Base-by-base conservation (phyloP, 2,888 invertebrate genomes). In the Halictus quadricinctus region DNA sequence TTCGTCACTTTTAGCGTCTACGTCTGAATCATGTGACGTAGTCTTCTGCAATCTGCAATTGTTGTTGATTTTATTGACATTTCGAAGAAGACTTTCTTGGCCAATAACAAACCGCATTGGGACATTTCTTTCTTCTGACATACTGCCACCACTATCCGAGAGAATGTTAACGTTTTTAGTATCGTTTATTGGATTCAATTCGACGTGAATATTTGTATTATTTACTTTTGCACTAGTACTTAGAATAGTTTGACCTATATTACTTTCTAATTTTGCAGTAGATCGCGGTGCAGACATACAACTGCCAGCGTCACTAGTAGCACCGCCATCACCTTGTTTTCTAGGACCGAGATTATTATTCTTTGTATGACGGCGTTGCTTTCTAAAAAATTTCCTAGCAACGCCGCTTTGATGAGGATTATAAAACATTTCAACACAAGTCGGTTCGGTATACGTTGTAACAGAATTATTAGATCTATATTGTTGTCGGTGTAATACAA, bases 351-450 rank as follows among this genome's bases (percentile, higher is more conserved):
- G 95, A 91, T 97, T 97, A 81, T 97, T 96, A 91, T 97, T 97
- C 94, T 95, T 95, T 76, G 96, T 96, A 88, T 97, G 95, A 72
- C 97, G 96, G 81, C 97, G 96, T 93, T 98, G 98, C 90, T 97
- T 98, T 91, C 97, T 97, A 95, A 99, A 99, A 94, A 98, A 99
- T 93, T 98, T 98, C 88, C 98, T 96, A 0, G 99, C 99, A 0
- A 98, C 98, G 60, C 98, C 98, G 94, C 98, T 98, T 95, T 99
- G 99, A 94, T 98, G 97, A 0, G 98, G 98, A 94, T 99, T 98
- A 93, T 98, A 98, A 94, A 98, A 99, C 92, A 97, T 96, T 86
- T 98, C 97, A 0, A 97, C 97, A 0, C 96, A 96, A 80, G 94
- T 95, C 1, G 95, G 95, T 50, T 96, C 96, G 0, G 96, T 96